Evolutionary conservation across 2,113 vertebrate genomes (phyloP).

Genomic region (Urocynchramus pylzowi): DNA sequence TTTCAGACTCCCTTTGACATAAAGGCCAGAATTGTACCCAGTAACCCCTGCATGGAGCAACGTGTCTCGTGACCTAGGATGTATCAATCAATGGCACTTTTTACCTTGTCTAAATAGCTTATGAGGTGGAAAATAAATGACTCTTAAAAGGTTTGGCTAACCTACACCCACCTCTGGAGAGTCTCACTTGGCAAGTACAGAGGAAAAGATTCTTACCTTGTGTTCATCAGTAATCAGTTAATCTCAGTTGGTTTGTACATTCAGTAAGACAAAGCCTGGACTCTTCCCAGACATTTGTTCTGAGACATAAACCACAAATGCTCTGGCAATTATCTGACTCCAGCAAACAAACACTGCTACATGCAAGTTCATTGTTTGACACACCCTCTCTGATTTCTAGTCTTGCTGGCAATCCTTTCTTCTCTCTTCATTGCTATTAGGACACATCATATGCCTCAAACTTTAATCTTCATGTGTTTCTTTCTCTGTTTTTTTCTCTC

Average conservation of each 20-base stretch:
- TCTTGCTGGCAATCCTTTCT: neutral
- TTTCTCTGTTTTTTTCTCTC: neutral
- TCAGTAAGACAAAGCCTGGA: neutral
- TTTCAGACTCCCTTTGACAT: neutral
- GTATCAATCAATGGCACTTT: neutral
- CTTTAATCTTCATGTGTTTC: neutral
- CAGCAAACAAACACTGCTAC: neutral
- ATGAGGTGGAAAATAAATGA: neutral
- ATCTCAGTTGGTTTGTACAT: neutral
- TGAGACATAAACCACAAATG: constrained; percentile 19
- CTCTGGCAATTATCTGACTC: neutral
- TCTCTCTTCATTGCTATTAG: neutral
- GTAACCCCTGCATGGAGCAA: neutral
- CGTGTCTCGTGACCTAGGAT: neutral
- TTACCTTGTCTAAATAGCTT: neutral
- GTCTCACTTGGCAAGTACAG: neutral
- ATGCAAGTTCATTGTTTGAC: neutral
- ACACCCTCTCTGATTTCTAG: neutral
- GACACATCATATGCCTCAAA: neutral
- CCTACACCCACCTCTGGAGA: neutral
- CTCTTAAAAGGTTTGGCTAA: neutral
- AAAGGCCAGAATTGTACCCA: neutral
- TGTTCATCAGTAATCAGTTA: neutral
- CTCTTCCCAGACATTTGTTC: constrained; percentile 9
- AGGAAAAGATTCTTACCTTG: neutral